Evolutionary conservation across 1,140 invertebrate genomes (phyloP).

Genomic region (Samia ricini): DNA sequence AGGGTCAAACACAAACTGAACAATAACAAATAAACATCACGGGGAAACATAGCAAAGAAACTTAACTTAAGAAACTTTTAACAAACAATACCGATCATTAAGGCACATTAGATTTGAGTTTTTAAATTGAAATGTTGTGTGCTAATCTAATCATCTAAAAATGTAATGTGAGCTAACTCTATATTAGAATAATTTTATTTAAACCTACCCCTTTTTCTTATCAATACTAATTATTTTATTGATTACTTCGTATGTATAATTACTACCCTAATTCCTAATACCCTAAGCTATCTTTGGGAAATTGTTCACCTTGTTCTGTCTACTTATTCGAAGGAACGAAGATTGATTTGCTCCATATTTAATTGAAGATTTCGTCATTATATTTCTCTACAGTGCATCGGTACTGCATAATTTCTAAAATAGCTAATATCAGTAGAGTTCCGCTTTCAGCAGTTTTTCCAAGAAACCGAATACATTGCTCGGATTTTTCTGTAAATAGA

Average conservation of each 20-base stretch:
- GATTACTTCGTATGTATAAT: too few relatives aligned
- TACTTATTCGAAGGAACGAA: slow-evolving; percentile 1
- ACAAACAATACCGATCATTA: slow-evolving; percentile 70
- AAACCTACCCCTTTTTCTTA: not conserved
- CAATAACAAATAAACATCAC: slow-evolving; percentile 34
- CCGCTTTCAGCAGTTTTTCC: not conserved
- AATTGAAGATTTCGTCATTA: not conserved
- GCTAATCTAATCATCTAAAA: too few relatives aligned
- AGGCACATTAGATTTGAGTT: slow-evolving; percentile 41
- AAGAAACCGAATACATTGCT: not conserved
- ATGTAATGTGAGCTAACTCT: not conserved
- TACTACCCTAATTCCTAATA: slow-evolving; percentile 7
- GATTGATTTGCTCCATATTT: not conserved
- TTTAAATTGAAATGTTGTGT: slow-evolving; percentile 11
- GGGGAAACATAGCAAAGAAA: slow-evolving; percentile 41
- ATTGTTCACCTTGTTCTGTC: slow-evolving; percentile 6
- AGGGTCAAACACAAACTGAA: slow-evolving; percentile 21
- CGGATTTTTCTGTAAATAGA: not conserved
- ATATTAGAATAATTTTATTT: not conserved
- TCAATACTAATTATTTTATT: not conserved
- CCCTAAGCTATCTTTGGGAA: slow-evolving; percentile 50
- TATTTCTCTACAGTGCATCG: not conserved
- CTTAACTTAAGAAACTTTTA: slow-evolving; percentile 32
- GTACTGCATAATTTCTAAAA: not conserved
- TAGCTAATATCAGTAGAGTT: not conserved